Evolutionary conservation across 2,888 invertebrate species (phyloP).

Genomic region (Aleiodes leptofemur): DNA sequence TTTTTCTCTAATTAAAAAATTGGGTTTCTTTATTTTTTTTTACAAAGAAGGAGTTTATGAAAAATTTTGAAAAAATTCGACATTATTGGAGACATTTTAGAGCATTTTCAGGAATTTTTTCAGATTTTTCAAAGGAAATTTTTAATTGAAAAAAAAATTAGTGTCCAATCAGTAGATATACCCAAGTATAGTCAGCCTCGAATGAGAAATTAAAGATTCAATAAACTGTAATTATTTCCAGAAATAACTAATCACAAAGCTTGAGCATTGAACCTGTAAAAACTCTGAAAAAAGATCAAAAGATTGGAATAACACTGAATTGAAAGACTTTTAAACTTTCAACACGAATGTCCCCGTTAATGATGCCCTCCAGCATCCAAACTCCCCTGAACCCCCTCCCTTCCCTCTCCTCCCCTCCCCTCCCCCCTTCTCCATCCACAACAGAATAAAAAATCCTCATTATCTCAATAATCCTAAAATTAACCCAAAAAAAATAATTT

Average conservation of each 20-base stretch:
- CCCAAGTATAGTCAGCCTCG: not conserved
- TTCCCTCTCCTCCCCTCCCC: too few relatives aligned
- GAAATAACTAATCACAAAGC: conserved; percentile 5
- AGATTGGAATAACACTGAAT: conserved; percentile 7
- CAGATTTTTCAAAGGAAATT: too few relatives aligned
- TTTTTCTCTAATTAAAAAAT: too few relatives aligned
- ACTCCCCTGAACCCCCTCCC: conserved; percentile 52
- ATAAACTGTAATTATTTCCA: not conserved
- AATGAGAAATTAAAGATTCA: not conserved
- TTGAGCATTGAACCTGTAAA: not conserved
- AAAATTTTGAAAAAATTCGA: too few relatives aligned
- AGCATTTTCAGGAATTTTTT: too few relatives aligned
- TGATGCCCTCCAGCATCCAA: conserved; percentile 68
- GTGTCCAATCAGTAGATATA: conserved; percentile 37
- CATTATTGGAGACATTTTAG: too few relatives aligned
- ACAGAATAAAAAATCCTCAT: conserved; percentile 45
- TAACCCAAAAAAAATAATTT: too few relatives aligned
- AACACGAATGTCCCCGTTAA: conserved; percentile 62
- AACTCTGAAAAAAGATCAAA: conserved; percentile 29
- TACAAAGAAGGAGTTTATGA: too few relatives aligned
- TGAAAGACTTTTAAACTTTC: conserved; percentile 49
- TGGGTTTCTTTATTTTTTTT: too few relatives aligned
- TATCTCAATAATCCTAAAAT: too few relatives aligned
- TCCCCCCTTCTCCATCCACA: conserved; percentile 59
- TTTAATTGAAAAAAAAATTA: too few relatives aligned